These are phyloP conservation scores for Drosophila affinis DNA, from an alignment of 2,888 invertebrate species.

Conservation along the genomic window DNA sequence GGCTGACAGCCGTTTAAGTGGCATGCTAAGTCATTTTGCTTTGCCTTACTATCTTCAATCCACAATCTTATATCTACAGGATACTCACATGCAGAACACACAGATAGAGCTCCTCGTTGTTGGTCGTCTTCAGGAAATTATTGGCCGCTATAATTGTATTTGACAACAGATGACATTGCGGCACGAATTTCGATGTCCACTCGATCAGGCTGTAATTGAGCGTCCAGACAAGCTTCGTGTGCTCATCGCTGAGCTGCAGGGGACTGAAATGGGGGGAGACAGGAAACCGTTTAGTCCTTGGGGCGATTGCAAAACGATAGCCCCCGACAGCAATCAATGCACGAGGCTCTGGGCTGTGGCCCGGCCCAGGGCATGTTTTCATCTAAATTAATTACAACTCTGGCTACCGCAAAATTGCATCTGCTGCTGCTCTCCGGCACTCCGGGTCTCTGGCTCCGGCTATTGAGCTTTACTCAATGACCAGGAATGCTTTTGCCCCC, in stretches of 20 bases:
- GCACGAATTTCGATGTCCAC: conserved; percentile 87
- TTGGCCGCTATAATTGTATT: conserved; percentile 86
- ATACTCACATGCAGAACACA: conserved; percentile 85
- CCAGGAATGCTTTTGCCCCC: background rate
- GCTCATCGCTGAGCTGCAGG: conserved; percentile 85
- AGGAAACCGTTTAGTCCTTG: conserved; percentile 13
- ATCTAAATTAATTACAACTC: conserved; percentile 67
- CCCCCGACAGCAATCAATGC: background rate
- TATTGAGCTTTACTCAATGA: conserved; percentile 15
- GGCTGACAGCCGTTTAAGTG: conserved; percentile 41
- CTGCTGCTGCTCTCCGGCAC: conserved; percentile 8
- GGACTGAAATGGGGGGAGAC: conserved; percentile 63
- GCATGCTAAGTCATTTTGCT: conserved; percentile 30
- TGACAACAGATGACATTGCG: conserved; percentile 86
- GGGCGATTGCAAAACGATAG: conserved; percentile 14
- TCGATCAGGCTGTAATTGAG: conserved; percentile 90
- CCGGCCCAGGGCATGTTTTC: background rate
- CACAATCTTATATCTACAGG: background rate
- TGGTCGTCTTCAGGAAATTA: conserved; percentile 84
- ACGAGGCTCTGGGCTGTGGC: background rate
- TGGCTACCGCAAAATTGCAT: conserved; percentile 42
- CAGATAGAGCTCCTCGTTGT: conserved; percentile 84
- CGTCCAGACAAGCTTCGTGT: conserved; percentile 89
- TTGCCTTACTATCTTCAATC: background rate
- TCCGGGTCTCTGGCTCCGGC: background rate